phyloP scores from a whole-genome alignment of 2,888 invertebrate species.

The Lasioglossum oenotherae region DNA sequence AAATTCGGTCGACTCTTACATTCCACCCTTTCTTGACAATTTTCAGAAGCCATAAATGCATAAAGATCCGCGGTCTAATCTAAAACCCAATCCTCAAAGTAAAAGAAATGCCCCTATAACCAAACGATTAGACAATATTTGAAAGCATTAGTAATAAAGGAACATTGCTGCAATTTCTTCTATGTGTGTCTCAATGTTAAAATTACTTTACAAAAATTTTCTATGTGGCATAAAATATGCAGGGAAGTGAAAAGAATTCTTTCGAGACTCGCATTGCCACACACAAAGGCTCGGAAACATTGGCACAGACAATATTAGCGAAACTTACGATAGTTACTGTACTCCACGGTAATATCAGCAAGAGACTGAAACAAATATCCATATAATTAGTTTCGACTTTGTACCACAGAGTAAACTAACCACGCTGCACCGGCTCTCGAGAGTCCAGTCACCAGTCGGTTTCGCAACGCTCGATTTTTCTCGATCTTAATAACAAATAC shows the following conservation, averaged over 20 bases:
- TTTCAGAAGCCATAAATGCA: no score
- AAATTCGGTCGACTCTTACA: no score
- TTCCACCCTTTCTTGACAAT: no score
- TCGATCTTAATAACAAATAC: constrained; percentile 32
- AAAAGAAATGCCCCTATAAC: not conserved
- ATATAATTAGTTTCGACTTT: constrained; percentile 1
- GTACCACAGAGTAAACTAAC: not conserved
- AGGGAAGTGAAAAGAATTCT: not conserved
- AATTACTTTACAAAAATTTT: no score
- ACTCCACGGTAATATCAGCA: not conserved
- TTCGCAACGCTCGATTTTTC: constrained; percentile 26
- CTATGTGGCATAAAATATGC: not conserved
- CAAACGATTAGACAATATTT: not conserved
- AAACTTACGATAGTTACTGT: not conserved
- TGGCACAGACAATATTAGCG: not conserved
- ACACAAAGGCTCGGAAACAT: not conserved
- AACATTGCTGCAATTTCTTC: no score
- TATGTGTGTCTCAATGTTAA: no score
- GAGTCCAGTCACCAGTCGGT: constrained; percentile 8
- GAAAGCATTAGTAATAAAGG: not conserved
- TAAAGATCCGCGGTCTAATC: no score
- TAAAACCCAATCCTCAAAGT: no score
- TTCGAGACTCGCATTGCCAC: not conserved
- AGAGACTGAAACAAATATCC: not conserved
- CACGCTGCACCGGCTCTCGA: not conserved